A percentile compares a stretch with the other conserved stretches of the same genome.
Evolutionary conservation across 2,113 vertebrate genomes (phyloP).

Genomic region (Engraulis encrasicolus): DNA sequence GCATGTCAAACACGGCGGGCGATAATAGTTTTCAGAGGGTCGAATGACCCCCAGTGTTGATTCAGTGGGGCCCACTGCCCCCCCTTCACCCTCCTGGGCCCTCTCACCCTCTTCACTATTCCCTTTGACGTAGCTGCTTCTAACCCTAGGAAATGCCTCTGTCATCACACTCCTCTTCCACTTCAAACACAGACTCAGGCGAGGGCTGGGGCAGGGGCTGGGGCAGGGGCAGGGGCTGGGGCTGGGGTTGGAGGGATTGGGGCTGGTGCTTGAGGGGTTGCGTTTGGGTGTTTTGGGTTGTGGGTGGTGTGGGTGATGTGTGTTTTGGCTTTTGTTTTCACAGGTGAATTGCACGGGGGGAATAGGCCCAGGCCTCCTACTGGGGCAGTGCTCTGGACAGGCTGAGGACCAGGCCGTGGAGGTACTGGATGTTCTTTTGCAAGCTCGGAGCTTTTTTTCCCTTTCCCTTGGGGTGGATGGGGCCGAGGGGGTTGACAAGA

Average conservation of each 20-base stretch:
- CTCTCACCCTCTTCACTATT: not conserved
- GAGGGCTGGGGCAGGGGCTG: constrained; percentile 29
- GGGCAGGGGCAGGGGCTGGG: no score
- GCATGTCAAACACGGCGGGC: constrained; percentile 19
- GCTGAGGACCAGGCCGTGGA: constrained; percentile 64
- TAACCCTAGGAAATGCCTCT: constrained; percentile 50
- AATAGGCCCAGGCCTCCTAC: constrained; percentile 60
- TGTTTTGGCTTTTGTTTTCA: constrained; percentile 76
- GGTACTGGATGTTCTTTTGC: no score
- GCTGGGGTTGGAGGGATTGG: no score
- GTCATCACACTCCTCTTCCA: constrained; percentile 49
- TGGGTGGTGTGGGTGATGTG: no score
- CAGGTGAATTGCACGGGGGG: constrained; percentile 84
- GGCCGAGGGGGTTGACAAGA: not conserved
- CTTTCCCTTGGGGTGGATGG: constrained; percentile 47
- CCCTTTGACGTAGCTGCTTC: not conserved
- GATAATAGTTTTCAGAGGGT: not conserved
- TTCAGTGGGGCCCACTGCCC: not conserved
- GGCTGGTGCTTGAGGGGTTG: no score
- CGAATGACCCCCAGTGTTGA: constrained; percentile 15
- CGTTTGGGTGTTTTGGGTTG: no score
- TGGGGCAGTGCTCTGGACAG: constrained; percentile 74
- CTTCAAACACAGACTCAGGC: constrained; percentile 63
- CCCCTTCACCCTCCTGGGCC: constrained; percentile 26
- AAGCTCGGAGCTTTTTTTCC: no score